Percentiles rank a stretch among this genome's conserved stretches.
phyloP scores from a whole-genome alignment of 2,113 vertebrate genomes.

The Brachionichthys hirsutus region DNA sequence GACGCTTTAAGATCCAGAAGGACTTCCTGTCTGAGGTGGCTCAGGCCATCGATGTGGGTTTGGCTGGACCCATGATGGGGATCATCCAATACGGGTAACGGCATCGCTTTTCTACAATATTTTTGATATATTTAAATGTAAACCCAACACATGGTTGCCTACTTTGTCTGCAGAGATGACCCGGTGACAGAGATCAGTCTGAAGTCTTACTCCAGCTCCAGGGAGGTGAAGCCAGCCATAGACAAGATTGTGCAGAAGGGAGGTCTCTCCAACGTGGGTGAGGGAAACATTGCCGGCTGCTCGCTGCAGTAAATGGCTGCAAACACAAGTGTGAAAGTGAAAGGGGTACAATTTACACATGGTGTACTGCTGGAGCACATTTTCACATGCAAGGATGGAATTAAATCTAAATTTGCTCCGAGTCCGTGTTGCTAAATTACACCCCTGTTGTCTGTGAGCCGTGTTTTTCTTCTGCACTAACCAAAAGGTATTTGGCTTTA shows the following conservation, averaged over 20 bases:
- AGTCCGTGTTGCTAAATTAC: slow-evolving; percentile 72
- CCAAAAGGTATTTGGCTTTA: slow-evolving; percentile 50
- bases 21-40: slow-evolving; percentile 86
- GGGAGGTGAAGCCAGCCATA: slow-evolving; percentile 84
- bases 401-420: slow-evolving; percentile 74
- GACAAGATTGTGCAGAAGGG: slow-evolving; percentile 92
- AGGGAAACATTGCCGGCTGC: slow-evolving; percentile 54
- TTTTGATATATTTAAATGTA: background rate
- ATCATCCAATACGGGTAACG: slow-evolving; percentile 92
- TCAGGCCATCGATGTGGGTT: slow-evolving; percentile 85
- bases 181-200: slow-evolving; percentile 90
- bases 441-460: slow-evolving; percentile 55
- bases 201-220: slow-evolving; percentile 82
- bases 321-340: slow-evolving; percentile 58
- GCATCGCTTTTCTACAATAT: background rate
- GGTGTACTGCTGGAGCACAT: slow-evolving; percentile 52
- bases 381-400: slow-evolving; percentile 65
- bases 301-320: slow-evolving; percentile 26
- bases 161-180: slow-evolving; percentile 78
- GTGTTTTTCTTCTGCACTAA: slow-evolving; percentile 50
- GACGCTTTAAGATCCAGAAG: slow-evolving; percentile 95
- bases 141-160: background rate
- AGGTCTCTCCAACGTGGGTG: slow-evolving; percentile 93
- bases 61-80: slow-evolving; percentile 90
- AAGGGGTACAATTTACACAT: slow-evolving; percentile 59